Evolutionary conservation across 2,113 vertebrate species (phyloP), one percentile per base, ranked within the genome.

Genomic region (Stictonetta naevosa): DNA sequence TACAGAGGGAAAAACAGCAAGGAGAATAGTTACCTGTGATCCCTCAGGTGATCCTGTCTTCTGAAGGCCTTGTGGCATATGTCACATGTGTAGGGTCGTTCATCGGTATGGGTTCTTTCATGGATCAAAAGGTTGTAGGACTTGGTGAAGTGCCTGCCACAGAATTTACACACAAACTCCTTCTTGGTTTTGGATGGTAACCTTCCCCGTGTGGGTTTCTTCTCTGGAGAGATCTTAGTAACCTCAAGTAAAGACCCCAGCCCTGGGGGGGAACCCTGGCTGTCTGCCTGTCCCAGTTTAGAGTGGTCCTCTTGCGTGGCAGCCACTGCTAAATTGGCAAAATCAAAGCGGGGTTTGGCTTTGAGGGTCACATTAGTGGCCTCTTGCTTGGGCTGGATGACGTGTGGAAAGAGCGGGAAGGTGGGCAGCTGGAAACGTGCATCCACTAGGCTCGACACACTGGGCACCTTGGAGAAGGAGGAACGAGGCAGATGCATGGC

Each of bases 31-130:
- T 96, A 97, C 99, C 99, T 99, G 98, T 99, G 99, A 97, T 99
- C 99, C 73, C 99, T 97, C 74, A 99, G 98, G 94, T 99, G 99
- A 98, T 99, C 99, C 92, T 99, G 99, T 96, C 99, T 99, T 98
- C 99, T 98, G 97, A 99, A 99, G 40, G 99, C 99, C 97, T 99
- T 99, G 97, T 99, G 99, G 96, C 99, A 99, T 98, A 99, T 99
- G 80, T 99, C 99, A 66, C 99, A 99, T 4, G 99, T 99, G 95
- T 99, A 99, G 1, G 99, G 99, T 83, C 99, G 97, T 97, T 99
- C 99, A 1, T 99, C 99, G 0, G 99, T 99, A 96, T 99, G 99
- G 11, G 99, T 99, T 95, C 99, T 98, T 98, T 99, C 99, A 0
- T 99, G 99, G 93, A 99, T 99, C 93, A 99, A 97, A 87, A 99